Conservation (phyloP, 2,797 vertebrate genomes). For the Graptemys geographica region DNA sequence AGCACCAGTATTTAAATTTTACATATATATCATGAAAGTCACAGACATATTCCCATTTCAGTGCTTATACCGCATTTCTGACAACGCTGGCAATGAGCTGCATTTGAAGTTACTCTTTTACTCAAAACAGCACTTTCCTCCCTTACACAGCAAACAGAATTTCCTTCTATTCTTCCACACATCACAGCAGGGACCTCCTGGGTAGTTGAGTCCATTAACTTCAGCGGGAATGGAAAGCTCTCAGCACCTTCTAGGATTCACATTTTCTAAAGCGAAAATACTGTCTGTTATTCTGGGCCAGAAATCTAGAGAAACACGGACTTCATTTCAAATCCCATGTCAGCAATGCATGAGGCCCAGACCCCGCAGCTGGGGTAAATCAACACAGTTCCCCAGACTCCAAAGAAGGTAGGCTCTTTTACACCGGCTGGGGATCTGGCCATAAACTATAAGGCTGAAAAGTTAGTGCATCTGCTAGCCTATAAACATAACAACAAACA, state of each 20-base stretch:
- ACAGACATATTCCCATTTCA: neutral
- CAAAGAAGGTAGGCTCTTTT: neutral
- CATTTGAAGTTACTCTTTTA: neutral
- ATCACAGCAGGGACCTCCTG: neutral
- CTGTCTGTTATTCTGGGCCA: neutral
- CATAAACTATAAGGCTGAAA: neutral
- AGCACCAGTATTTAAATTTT: neutral
- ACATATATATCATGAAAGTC: neutral
- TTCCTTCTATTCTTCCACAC: neutral
- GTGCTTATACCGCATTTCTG: too few relatives aligned
- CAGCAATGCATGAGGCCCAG: neutral
- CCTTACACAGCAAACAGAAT: neutral
- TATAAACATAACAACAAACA: neutral
- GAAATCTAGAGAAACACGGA: neutral
- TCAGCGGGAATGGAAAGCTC: neutral
- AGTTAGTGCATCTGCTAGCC: neutral
- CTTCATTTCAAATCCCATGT: neutral
- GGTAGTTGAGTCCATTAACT: neutral
- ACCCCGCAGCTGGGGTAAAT: neutral
- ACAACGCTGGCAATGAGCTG: neutral
- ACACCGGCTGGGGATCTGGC: neutral
- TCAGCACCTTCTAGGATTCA: neutral
- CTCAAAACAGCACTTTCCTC: neutral
- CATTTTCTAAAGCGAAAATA: neutral
- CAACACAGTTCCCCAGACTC: neutral